These are phyloP conservation scores for Manacus vitellinus DNA, from an alignment of 2,113 vertebrate genomes.

Conservation along the genomic window DNA sequence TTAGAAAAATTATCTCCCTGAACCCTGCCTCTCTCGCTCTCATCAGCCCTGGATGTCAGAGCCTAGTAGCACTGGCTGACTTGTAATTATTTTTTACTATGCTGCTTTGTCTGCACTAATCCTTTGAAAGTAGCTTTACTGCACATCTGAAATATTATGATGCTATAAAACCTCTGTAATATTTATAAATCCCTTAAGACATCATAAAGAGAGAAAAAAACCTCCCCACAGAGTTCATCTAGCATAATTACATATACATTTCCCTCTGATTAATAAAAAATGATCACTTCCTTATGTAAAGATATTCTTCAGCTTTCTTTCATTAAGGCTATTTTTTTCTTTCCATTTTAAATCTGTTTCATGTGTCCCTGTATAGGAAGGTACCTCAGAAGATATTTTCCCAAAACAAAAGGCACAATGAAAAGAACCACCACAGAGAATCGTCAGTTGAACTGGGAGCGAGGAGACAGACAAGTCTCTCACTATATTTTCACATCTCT, in stretches of 20 bases:
- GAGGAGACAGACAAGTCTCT: conserved; percentile 4
- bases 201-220: conserved; percentile 76
- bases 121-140: conserved; percentile 82
- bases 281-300: conserved; percentile 76
- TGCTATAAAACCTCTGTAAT: conserved; percentile 79
- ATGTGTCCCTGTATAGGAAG: conserved; percentile 51
- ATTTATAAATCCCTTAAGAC: conserved; percentile 85
- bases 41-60: conserved; percentile 64
- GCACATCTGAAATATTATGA: conserved; percentile 74
- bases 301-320: conserved; percentile 67
- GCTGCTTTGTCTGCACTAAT: conserved; percentile 79
- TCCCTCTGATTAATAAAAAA: conserved; percentile 83
- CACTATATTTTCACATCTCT: neutral
- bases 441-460: neutral
- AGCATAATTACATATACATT: conserved; percentile 81
- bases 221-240: conserved; percentile 77
- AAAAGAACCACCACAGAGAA: conserved; percentile 8
- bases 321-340: conserved; percentile 50
- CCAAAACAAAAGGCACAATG: conserved; percentile 51
- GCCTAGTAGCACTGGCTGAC: conserved; percentile 60
- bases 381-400: conserved; percentile 54
- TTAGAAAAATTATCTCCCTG: conserved; percentile 60
- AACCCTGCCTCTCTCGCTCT: conserved; percentile 52
- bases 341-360: conserved; percentile 54
- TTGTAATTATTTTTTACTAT: conserved; percentile 82